Evolutionary conservation across 2,113 vertebrate species (phyloP).

Genomic region (Lepus timidus): DNA sequence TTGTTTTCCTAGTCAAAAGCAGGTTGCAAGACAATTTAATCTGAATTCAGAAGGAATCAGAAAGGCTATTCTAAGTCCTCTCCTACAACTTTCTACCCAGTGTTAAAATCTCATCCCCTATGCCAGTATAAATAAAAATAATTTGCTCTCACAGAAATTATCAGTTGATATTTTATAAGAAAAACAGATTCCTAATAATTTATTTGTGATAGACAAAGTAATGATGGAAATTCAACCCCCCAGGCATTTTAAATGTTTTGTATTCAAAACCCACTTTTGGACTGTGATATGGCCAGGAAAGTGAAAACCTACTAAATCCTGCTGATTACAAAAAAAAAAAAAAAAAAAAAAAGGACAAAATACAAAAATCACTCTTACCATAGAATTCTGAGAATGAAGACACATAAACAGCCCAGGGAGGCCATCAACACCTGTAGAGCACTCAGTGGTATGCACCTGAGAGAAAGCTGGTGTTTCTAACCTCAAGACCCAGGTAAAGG

Average conservation of each 20-base stretch:
- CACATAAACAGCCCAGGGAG: not conserved
- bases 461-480: not conserved
- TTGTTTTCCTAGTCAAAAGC: no score
- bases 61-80: no score
- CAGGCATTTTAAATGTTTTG: not conserved
- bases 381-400: not conserved
- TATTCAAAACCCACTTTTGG: not conserved
- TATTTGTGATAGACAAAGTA: not conserved
- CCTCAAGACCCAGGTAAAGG: not conserved
- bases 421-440: not conserved
- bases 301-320: not conserved
- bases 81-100: no score
- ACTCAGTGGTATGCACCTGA: not conserved
- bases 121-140: not conserved
- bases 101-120: not conserved
- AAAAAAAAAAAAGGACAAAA: not conserved
- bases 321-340: not conserved
- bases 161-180: not conserved
- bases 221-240: not conserved
- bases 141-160: slow-evolving; percentile 32
- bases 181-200: not conserved
- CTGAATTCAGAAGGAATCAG: no score
- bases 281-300: not conserved
- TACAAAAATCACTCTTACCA: not conserved
- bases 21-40: no score